Conservation (phyloP, 1,140 invertebrate species). For the Belonocnema kinseyi region DNA sequence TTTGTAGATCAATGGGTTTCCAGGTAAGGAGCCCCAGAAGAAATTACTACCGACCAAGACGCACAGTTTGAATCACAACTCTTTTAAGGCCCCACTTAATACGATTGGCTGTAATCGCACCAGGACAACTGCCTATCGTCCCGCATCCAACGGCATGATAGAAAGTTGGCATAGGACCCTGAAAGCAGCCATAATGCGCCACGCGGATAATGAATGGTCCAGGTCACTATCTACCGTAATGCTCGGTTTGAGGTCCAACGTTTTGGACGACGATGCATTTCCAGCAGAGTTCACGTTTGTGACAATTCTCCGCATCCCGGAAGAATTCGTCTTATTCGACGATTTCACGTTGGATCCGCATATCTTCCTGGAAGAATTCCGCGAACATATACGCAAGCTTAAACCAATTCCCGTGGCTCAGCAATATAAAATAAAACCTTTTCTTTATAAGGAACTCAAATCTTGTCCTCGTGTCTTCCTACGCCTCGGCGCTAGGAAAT, state of each 20-base stretch:
- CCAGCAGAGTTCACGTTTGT: slow-evolving; percentile 64
- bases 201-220: too few species aligned
- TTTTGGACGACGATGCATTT: slow-evolving; percentile 48
- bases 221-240: too few species aligned
- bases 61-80: slow-evolving; percentile 9
- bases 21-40: too few species aligned
- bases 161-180: slow-evolving; percentile 41
- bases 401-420: slow-evolving; percentile 32
- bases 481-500: too few species aligned
- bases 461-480: slow-evolving; percentile 43
- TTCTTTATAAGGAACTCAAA: slow-evolving; percentile 39
- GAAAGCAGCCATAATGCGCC: slow-evolving; percentile 5
- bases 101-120: not conserved
- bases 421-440: slow-evolving; percentile 36
- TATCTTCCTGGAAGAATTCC: too few species aligned
- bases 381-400: not conserved
- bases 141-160: slow-evolving; percentile 44
- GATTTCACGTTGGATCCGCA: slow-evolving; percentile 35
- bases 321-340: slow-evolving; percentile 43
- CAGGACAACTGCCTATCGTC: slow-evolving; percentile 45
- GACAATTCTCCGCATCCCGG: slow-evolving; percentile 56
- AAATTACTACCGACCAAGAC: too few species aligned
- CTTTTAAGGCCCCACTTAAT: not conserved
- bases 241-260: not conserved
- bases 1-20: too few species aligned